Conservation (phyloP, 2,113 vertebrate genomes). For the Dolichallabes microphthalmus region DNA sequence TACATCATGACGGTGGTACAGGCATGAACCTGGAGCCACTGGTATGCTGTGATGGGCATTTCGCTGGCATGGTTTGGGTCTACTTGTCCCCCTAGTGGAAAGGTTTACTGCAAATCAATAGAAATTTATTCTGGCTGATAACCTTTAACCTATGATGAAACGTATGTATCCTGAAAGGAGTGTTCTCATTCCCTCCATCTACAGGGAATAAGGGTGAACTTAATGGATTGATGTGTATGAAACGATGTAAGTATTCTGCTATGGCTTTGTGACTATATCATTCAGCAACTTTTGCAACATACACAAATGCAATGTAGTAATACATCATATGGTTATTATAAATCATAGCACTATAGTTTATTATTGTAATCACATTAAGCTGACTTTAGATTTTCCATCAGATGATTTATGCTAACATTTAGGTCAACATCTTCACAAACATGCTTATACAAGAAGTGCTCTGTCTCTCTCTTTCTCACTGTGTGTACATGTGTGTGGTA, state of each 20-base stretch:
- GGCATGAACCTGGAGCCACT: not conserved
- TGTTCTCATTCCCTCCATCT: not conserved
- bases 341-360: not conserved
- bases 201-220: not conserved
- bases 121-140: not conserved
- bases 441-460: constrained; percentile 23
- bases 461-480: not conserved
- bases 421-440: constrained; percentile 39
- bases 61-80: not conserved
- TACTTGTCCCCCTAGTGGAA: not conserved
- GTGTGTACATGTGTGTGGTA: constrained; percentile 46
- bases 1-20: not conserved
- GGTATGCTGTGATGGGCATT: not conserved
- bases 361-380: not conserved
- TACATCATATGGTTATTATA: not conserved
- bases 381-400: not conserved
- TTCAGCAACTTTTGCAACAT: not conserved
- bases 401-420: constrained; percentile 30
- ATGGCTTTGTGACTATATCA: not conserved
- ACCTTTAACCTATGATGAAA: not conserved
- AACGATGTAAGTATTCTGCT: not conserved
- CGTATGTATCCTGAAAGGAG: not conserved
- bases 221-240: not conserved
- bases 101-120: not conserved
- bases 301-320: not conserved